Percentiles rank a stretch among this genome's conserved stretches.
Evolutionary conservation across 2,888 invertebrate genomes (phyloP).

Genomic region (Harpalus rufipes): DNA sequence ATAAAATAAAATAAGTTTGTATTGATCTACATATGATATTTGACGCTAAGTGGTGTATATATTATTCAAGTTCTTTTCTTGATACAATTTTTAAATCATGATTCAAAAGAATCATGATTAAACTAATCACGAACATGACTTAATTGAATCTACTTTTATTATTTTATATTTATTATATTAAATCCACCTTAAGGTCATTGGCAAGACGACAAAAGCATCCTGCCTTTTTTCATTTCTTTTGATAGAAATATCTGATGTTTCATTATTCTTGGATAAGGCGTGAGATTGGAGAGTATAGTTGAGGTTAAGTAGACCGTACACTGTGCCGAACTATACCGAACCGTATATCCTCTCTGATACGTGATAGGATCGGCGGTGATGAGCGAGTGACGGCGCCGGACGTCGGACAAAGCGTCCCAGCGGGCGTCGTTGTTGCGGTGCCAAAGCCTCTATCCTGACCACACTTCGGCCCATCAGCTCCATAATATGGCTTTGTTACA

Average conservation of each 20-base stretch:
- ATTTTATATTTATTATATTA: too few species aligned
- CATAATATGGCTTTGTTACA: conserved; percentile 49
- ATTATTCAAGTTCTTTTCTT: too few species aligned
- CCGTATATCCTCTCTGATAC: conserved; percentile 52
- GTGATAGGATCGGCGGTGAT: conserved; percentile 57
- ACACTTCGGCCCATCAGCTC: conserved; percentile 10
- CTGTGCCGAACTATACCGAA: neutral
- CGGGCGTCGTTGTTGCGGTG: conserved; percentile 29
- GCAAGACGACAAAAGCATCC: neutral
- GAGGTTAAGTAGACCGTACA: conserved; percentile 53
- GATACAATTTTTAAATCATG: too few species aligned
- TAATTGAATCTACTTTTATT: too few species aligned
- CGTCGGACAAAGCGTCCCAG: conserved; percentile 20
- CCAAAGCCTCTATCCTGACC: conserved; percentile 16
- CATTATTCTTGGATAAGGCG: conserved; percentile 30
- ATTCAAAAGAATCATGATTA: too few species aligned
- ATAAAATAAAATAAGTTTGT: too few species aligned
- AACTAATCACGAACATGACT: too few species aligned
- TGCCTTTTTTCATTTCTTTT: neutral
- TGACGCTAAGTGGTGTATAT: too few species aligned
- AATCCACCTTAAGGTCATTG: too few species aligned
- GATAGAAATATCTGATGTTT: neutral
- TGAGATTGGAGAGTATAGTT: neutral
- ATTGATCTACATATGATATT: too few species aligned
- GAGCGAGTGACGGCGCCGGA: conserved; percentile 37